A percentile compares a stretch with the other conserved stretches of the same genome.
Evolutionary conservation across 2,888 invertebrate genomes (phyloP).

Genomic region (Magallana nippona): DNA sequence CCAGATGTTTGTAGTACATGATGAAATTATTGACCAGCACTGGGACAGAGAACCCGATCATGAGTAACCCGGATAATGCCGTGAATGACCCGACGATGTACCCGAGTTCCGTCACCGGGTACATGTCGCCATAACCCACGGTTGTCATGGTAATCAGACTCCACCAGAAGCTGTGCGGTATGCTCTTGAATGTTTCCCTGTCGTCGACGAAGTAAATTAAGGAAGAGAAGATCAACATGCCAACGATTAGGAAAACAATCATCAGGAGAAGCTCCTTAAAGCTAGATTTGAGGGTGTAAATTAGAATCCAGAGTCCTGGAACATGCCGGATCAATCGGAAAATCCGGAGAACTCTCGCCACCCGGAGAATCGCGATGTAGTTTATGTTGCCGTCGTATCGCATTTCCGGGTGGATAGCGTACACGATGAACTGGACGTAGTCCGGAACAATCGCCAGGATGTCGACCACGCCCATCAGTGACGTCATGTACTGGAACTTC

Average conservation of each 20-base stretch:
- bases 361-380: constrained; percentile 66
- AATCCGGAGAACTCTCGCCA: constrained; percentile 70
- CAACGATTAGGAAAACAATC: constrained; percentile 72
- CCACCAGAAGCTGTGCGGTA: constrained; percentile 77
- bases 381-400: constrained; percentile 54
- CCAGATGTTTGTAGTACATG: constrained; percentile 69
- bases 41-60: constrained; percentile 75
- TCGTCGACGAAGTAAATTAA: constrained; percentile 75
- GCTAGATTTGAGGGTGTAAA: constrained; percentile 74
- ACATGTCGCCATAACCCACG: constrained; percentile 77
- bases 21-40: constrained; percentile 77
- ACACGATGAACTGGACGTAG: constrained; percentile 67
- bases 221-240: constrained; percentile 74
- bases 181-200: constrained; percentile 63
- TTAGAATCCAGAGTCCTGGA: constrained; percentile 74
- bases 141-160: constrained; percentile 77
- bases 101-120: constrained; percentile 66
- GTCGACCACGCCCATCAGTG: constrained; percentile 59
- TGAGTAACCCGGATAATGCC: constrained; percentile 71
- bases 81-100: constrained; percentile 72
- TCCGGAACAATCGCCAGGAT: constrained; percentile 67
- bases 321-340: constrained; percentile 72
- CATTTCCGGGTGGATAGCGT: constrained; percentile 52
- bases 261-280: constrained; percentile 73
- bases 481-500: constrained; percentile 52